Evolutionary conservation across 2,113 vertebrate species (phyloP).

Genomic region (Thymallus thymallus): DNA sequence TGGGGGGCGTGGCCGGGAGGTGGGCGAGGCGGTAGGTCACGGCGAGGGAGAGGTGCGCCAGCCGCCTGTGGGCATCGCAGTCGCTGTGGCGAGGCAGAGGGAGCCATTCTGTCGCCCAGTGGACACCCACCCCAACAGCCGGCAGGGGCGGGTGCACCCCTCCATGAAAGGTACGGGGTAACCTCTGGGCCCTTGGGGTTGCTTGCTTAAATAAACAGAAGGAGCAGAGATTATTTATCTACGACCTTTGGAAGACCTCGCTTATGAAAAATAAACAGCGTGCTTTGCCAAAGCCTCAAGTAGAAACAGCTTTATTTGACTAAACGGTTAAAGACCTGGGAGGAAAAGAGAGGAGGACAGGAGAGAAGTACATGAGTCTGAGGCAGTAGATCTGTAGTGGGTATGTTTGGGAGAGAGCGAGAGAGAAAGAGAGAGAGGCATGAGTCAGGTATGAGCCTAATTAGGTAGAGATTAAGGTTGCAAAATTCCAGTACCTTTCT

Average conservation of each 20-base stretch:
- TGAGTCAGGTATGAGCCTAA: not conserved
- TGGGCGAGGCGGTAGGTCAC: slow-evolving; percentile 72
- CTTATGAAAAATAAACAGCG: slow-evolving; percentile 36
- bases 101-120: slow-evolving; percentile 80
- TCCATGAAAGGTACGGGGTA: slow-evolving; percentile 78
- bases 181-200: slow-evolving; percentile 5
- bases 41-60: slow-evolving; percentile 89
- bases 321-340: slow-evolving; percentile 18
- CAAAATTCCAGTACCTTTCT: too few species aligned
- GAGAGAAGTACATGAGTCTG: not conserved
- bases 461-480: not conserved
- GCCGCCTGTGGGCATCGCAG: slow-evolving; percentile 91
- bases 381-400: not conserved
- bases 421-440: not conserved
- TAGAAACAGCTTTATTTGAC: slow-evolving; percentile 21
- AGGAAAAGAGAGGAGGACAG: not conserved
- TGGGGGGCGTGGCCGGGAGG: slow-evolving; percentile 78
- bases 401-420: not conserved
- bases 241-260: slow-evolving; percentile 28
- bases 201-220: slow-evolving; percentile 24
- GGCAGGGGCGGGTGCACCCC: slow-evolving; percentile 78
- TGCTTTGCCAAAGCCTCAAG: slow-evolving; percentile 12
- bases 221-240: slow-evolving; percentile 22
- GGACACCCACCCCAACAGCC: slow-evolving; percentile 65
- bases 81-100: slow-evolving; percentile 90